Percentiles rank a stretch among this genome's conserved stretches.
Conservation (phyloP, 2,797 vertebrate species). For the Erethizon dorsatum region DNA sequence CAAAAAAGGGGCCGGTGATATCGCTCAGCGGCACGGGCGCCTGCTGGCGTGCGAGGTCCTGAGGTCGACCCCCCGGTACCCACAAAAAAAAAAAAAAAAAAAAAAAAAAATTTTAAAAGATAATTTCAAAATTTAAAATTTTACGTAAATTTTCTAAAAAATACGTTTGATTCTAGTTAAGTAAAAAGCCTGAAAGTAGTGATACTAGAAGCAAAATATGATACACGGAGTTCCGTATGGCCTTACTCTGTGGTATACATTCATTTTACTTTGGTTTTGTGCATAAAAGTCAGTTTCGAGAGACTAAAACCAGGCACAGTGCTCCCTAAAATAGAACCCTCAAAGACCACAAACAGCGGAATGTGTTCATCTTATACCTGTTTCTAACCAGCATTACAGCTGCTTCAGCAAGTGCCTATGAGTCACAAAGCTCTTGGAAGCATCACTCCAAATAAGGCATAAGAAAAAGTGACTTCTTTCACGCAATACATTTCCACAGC, state of each 20-base stretch:
- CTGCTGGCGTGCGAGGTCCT: no score
- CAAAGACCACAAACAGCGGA: constrained; percentile 16
- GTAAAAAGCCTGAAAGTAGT: not conserved
- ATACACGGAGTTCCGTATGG: not conserved
- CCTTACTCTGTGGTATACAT: not conserved
- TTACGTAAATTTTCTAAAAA: not conserved
- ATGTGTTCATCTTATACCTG: not conserved
- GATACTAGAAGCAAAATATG: not conserved
- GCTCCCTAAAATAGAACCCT: constrained; percentile 61
- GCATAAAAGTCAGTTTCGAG: constrained; percentile 66
- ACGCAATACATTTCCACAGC: not conserved
- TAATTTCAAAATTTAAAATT: constrained; percentile 27
- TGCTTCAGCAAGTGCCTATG: not conserved
- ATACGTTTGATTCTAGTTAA: not conserved
- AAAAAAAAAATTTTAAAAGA: not conserved
- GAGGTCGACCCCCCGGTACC: no score
- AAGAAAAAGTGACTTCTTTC: not conserved
- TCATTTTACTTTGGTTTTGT: constrained; percentile 37
- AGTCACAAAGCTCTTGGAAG: constrained; percentile 41
- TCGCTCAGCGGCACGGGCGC: no score
- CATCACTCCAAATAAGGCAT: constrained; percentile 64
- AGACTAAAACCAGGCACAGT: constrained; percentile 75
- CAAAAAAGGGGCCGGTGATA: no score
- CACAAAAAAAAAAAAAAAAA: no score
- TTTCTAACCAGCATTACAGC: constrained; percentile 12